Conservation (phyloP, 2,888 invertebrate genomes). For the Capitulum mitella region DNA sequence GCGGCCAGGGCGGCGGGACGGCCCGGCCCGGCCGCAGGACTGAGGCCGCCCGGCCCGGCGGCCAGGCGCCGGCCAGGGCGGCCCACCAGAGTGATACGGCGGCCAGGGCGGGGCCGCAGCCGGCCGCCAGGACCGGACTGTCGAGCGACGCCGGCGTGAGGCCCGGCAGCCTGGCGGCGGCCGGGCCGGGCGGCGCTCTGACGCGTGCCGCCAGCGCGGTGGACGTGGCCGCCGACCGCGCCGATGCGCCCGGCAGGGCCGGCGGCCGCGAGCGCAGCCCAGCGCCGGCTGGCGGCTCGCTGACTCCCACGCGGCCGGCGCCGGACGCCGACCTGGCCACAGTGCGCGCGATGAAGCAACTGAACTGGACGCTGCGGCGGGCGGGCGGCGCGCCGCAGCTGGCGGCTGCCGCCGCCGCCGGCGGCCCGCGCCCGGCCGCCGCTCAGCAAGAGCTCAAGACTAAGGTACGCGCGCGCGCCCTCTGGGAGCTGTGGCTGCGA, state of each 20-base stretch:
- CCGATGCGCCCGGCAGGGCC: too few relatives aligned
- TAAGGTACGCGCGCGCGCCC: conserved; percentile 1
- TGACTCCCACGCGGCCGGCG: not conserved
- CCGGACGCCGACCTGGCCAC: not conserved
- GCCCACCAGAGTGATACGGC: too few relatives aligned
- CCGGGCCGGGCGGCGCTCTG: too few relatives aligned
- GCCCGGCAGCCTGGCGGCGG: not conserved
- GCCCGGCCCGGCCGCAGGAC: not conserved
- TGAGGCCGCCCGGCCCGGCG: too few relatives aligned
- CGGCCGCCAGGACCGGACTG: too few relatives aligned
- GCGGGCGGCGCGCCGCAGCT: not conserved
- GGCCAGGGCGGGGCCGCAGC: not conserved
- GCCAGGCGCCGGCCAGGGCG: not conserved
- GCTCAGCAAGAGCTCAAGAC: not conserved
- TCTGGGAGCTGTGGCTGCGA: not conserved
- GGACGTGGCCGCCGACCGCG: too few relatives aligned
- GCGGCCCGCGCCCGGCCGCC: not conserved
- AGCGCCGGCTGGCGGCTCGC: not conserved
- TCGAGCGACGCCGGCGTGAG: not conserved
- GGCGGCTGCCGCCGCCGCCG: not conserved
- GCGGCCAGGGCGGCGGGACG: too few relatives aligned
- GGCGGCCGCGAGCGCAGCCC: not conserved
- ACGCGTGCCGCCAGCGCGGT: too few relatives aligned
- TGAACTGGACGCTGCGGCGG: not conserved
- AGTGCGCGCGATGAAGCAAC: not conserved